These are phyloP conservation scores for Piliocolobus tephrosceles DNA, from an alignment of 2,113 vertebrate genomes.

Conservation along the genomic window DNA sequence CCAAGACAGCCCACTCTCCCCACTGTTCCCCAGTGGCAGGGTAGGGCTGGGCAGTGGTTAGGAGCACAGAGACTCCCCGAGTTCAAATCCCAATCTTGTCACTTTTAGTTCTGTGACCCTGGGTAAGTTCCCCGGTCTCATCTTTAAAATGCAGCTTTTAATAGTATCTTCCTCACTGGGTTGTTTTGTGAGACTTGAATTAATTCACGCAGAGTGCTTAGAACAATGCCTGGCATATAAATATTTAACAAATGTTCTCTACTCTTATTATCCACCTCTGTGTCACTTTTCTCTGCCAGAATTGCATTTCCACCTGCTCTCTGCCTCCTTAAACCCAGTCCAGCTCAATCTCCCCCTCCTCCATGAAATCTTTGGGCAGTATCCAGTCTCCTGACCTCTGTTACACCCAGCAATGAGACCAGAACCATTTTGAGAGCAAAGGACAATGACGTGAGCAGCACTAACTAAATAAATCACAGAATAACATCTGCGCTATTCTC, in stretches of 20 bases:
- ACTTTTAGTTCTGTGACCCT: conserved; percentile 34
- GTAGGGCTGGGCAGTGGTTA: not conserved
- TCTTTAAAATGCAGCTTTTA: conserved; percentile 27
- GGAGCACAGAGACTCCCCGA: not conserved
- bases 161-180: conserved; percentile 9
- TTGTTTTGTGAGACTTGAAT: conserved; percentile 55
- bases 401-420: not conserved
- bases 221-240: conserved; percentile 54
- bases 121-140: not conserved
- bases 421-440: conserved; percentile 15
- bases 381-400: not conserved
- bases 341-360: not conserved
- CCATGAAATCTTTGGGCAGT: conserved; percentile 6
- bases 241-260: conserved; percentile 74
- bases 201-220: conserved; percentile 53
- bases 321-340: not conserved
- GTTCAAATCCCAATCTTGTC: not conserved
- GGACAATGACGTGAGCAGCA: not conserved
- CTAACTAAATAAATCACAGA: not conserved
- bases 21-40: not conserved
- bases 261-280: not conserved
- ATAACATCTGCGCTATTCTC: not conserved
- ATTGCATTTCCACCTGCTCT: conserved; percentile 11
- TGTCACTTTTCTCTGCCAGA: conserved; percentile 35
- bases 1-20: not conserved